Percentiles rank a stretch among this genome's conserved stretches.
Conservation (phyloP, 2,797 vertebrate species). For the Xyrichtys novacula region DNA sequence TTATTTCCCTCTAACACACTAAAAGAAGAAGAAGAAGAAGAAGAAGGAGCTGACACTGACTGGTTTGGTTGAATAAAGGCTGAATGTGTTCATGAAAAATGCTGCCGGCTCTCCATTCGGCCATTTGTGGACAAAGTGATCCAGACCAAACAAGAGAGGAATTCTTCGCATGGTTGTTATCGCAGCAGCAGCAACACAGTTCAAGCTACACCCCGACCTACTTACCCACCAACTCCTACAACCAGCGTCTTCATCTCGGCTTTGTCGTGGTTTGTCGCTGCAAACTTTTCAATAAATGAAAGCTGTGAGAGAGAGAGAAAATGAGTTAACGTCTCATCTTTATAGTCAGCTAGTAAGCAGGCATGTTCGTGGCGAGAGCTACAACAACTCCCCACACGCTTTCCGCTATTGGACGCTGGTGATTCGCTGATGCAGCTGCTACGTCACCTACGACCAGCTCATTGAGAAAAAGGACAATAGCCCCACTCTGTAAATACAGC, state of each 20-base stretch:
- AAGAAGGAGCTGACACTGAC: neutral
- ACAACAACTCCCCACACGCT: neutral
- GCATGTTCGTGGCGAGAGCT: accelerated
- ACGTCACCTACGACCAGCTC: slow-evolving; percentile 44
- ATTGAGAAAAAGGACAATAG: neutral
- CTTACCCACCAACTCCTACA: slow-evolving; percentile 94
- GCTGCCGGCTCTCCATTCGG: neutral
- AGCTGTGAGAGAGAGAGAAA: neutral
- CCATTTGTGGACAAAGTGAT: slow-evolving; percentile 2
- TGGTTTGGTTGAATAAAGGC: neutral
- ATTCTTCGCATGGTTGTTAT: slow-evolving; percentile 1
- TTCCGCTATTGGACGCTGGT: slow-evolving; percentile 31
- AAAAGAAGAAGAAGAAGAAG: neutral
- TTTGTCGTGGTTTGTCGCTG: neutral
- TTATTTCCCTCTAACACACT: neutral
- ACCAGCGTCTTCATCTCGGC: slow-evolving; percentile 87
- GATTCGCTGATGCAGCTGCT: slow-evolving; percentile 51
- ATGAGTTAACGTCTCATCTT: neutral
- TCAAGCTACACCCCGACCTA: slow-evolving; percentile 39
- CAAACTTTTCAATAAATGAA: neutral
- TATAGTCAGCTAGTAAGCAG: neutral
- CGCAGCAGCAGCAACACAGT: neutral
- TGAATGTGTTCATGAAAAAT: neutral
- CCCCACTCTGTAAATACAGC: too few relatives aligned
- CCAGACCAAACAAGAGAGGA: neutral